Percentiles rank a stretch among this genome's conserved stretches.
These are phyloP conservation scores for Orcinus orca DNA, from an alignment of 2,113 vertebrate species.

Conservation along the genomic window DNA sequence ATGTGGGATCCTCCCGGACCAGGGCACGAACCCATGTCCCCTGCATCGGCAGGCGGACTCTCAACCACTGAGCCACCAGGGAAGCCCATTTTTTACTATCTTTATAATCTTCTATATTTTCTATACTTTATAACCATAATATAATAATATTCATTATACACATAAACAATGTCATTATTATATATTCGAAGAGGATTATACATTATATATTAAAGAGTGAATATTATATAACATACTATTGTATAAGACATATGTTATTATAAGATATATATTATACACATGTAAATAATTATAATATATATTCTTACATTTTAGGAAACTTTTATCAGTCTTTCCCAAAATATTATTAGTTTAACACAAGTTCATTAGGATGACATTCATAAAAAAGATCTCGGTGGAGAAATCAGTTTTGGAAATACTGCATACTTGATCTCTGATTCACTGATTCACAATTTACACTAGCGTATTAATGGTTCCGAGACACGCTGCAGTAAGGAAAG, in stretches of 20 bases:
- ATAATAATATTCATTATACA: background rate
- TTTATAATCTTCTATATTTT: background rate
- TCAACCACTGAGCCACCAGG: too few relatives aligned
- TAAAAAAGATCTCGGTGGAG: background rate
- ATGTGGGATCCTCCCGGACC: too few relatives aligned
- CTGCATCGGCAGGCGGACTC: too few relatives aligned
- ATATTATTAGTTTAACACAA: background rate
- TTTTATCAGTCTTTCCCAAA: background rate
- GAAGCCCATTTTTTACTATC: background rate
- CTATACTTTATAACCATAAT: background rate
- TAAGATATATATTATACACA: background rate
- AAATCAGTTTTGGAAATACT: slow-evolving; percentile 24
- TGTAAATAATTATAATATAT: background rate
- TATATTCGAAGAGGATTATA: background rate
- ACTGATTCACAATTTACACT: background rate
- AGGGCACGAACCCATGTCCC: too few relatives aligned
- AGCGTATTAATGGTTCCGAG: background rate
- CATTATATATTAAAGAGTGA: background rate
- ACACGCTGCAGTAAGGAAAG: background rate
- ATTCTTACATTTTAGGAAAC: background rate
- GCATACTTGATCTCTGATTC: background rate
- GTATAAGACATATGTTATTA: background rate
- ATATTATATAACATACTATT: background rate
- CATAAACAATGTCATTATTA: background rate
- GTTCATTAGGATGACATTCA: background rate